Evolutionary conservation across 2,888 invertebrate species (phyloP), one percentile per base, ranked within the genome.

Genomic region (Caenorhabditis drosophilae): DNA sequence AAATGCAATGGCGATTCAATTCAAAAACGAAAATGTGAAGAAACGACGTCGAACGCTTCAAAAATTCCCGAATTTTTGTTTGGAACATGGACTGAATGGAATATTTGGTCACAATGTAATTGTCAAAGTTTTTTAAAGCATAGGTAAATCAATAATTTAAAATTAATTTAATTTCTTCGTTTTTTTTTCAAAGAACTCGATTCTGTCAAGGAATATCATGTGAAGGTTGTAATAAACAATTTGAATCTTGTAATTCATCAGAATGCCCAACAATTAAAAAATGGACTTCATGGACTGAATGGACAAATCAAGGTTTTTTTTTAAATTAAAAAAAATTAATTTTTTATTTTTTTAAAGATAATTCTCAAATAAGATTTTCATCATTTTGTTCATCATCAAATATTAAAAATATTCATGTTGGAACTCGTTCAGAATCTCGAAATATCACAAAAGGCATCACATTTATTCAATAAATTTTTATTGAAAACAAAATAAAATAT

Each of bases 251-350:
- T 15, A 12, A 20, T 1, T 16, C 49, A 6, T 42, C 35, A 7
- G 54, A 54, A 2, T 64, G 64, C 31, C 47, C 58, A 9, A 25
- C 41, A 12, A 55, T 34, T 31, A 50, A 54, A 36, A 64, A 58
- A 35, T 64, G 64, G 64, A 49, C 64, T 1, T 12, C 6, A 1
- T 62, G 62, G 62, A 62, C 56, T 4, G 56, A 56, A 23, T 62
- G 62, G 62, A n/a, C 25, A 4, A 46, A 62, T 34, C 50, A 47
- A 7, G 60, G 60, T 50, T 11, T 11, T 34, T 34, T 9, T 34
- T 11, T 34, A 12, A 12, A 11, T 34, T 11, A 23, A 2, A 1
- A 34, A 18, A 16, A 9, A 46, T n/a, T 47, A n/a, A 6, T 15
- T n/a, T 18, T 36, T 27, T 27, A 7, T 12, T 3, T 6, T 18